Conservation (phyloP, 2,888 invertebrate species). For the Gastracanthus pulcherrimus region DNA sequence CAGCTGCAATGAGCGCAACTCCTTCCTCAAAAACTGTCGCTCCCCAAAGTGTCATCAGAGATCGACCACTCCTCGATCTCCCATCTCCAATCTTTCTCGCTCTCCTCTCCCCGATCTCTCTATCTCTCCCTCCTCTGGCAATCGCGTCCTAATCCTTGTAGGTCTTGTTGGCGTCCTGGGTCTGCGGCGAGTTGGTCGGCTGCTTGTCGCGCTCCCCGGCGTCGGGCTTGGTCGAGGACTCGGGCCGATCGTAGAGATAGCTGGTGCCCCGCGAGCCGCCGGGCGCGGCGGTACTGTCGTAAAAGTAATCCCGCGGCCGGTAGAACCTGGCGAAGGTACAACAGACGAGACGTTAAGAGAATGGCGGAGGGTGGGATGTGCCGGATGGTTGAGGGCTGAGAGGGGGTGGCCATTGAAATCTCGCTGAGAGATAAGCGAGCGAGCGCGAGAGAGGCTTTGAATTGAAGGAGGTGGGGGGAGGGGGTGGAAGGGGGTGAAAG, state of each 20-base stretch:
- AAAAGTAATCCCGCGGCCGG: constrained; percentile 72
- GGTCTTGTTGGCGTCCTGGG: constrained; percentile 66
- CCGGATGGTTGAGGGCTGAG: neutral
- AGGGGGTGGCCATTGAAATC: neutral
- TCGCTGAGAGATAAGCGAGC: too few relatives aligned
- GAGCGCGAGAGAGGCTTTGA: neutral
- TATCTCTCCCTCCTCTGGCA: neutral
- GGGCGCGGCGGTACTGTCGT: constrained; percentile 71
- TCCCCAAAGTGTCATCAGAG: too few relatives aligned
- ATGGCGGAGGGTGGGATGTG: neutral
- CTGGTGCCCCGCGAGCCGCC: constrained; percentile 70
- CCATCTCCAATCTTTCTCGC: too few relatives aligned
- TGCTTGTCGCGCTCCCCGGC: constrained; percentile 70
- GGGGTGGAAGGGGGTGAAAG: too few relatives aligned
- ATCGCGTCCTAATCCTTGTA: constrained; percentile 67
- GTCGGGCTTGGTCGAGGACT: constrained; percentile 70
- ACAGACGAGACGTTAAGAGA: neutral
- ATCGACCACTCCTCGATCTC: too few relatives aligned
- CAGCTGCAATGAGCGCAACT: too few relatives aligned
- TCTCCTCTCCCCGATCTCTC: too few relatives aligned
- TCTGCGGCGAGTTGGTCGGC: constrained; percentile 69
- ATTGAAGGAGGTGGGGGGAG: too few relatives aligned
- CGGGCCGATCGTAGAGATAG: constrained; percentile 70
- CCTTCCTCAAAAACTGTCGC: too few relatives aligned
- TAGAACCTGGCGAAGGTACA: constrained; percentile 63